Percentiles rank a stretch among this genome's conserved stretches.
These are phyloP conservation scores for Otus sunia DNA, from an alignment of 2,113 vertebrate species.

Conservation along the genomic window DNA sequence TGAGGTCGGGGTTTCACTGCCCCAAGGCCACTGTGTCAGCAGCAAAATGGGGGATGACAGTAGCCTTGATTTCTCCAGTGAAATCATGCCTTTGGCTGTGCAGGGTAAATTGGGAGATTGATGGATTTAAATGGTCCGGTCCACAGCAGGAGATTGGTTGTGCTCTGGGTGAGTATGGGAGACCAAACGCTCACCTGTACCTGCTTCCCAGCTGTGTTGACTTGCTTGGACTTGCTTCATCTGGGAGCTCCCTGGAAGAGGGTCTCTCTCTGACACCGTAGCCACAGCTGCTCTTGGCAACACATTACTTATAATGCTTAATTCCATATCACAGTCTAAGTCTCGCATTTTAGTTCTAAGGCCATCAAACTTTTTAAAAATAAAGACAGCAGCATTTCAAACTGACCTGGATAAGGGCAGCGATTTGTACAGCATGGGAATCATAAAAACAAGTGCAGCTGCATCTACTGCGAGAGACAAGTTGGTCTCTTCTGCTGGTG, in stretches of 20 bases:
- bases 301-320: background rate
- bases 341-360: background rate
- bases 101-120: accelerated
- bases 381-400: background rate
- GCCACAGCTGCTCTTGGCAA: background rate
- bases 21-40: background rate
- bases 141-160: background rate
- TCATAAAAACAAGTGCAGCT: background rate
- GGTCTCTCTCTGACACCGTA: background rate
- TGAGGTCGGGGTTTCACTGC: background rate
- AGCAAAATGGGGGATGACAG: background rate
- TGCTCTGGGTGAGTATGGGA: background rate
- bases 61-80: background rate
- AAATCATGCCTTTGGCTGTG: background rate
- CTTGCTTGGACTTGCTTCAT: background rate
- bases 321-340: background rate
- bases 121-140: background rate
- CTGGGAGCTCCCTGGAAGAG: background rate
- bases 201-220: background rate
- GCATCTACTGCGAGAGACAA: too few relatives aligned
- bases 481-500: background rate
- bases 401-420: background rate
- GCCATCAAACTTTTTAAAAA: background rate
- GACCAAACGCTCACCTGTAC: background rate
- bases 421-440: background rate